phyloP scores from a whole-genome alignment of 2,888 invertebrate genomes.

The Gnatocerus cornutus region DNA sequence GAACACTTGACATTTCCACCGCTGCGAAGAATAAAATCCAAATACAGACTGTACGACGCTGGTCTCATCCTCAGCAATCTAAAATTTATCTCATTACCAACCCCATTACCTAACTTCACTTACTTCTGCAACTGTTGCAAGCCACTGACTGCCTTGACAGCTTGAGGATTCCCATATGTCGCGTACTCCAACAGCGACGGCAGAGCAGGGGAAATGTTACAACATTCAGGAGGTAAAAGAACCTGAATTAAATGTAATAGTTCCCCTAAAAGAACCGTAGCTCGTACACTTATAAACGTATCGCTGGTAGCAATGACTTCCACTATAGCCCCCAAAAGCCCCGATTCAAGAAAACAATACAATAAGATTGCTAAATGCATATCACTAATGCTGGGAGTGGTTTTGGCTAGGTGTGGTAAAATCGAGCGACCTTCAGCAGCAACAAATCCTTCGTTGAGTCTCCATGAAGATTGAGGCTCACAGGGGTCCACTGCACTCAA shows the following conservation, averaged over 20 bases:
- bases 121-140: slow-evolving; percentile 82
- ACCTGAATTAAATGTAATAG: slow-evolving; percentile 90
- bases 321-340: slow-evolving; percentile 89
- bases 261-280: slow-evolving; percentile 91
- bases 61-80: slow-evolving; percentile 85
- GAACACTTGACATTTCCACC: slow-evolving; percentile 65
- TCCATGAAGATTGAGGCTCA: slow-evolving; percentile 89
- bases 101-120: slow-evolving; percentile 15
- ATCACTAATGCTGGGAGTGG: slow-evolving; percentile 91
- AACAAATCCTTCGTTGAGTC: slow-evolving; percentile 94
- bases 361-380: slow-evolving; percentile 92
- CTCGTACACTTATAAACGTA: slow-evolving; percentile 91
- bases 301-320: slow-evolving; percentile 94
- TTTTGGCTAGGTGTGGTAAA: slow-evolving; percentile 88
- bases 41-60: slow-evolving; percentile 86
- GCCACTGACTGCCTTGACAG: slow-evolving; percentile 87
- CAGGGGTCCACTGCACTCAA: slow-evolving; percentile 92
- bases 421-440: slow-evolving; percentile 91
- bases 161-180: slow-evolving; percentile 84
- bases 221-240: slow-evolving; percentile 90
- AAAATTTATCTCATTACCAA: slow-evolving; percentile 27
- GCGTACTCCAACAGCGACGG: slow-evolving; percentile 88
- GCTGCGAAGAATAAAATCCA: slow-evolving; percentile 82
- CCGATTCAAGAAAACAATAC: slow-evolving; percentile 90
- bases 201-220: slow-evolving; percentile 87